Evolutionary conservation across 2,797 vertebrate species (phyloP).

Genomic region (Enteromius radiatus): DNA sequence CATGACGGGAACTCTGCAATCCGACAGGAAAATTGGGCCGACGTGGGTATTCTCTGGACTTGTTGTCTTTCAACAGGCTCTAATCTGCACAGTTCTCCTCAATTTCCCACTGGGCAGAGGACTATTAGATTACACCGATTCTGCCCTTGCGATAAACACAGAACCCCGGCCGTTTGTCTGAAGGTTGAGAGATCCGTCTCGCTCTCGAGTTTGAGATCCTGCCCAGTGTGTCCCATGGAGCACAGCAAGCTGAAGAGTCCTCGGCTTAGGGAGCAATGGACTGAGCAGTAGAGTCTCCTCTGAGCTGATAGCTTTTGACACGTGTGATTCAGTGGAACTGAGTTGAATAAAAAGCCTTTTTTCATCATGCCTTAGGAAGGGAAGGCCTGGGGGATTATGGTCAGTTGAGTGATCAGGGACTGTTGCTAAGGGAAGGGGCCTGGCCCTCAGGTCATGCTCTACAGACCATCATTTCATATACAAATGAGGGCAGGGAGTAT

Average conservation of each 20-base stretch:
- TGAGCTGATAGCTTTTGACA: slow-evolving; percentile 62
- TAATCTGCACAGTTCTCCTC: slow-evolving; percentile 78
- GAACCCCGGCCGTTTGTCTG: slow-evolving; percentile 66
- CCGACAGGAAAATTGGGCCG: slow-evolving; percentile 63
- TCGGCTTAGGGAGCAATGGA: slow-evolving; percentile 23
- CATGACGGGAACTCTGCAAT: slow-evolving; percentile 55
- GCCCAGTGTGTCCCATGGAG: slow-evolving; percentile 1
- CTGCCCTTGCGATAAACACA: slow-evolving; percentile 68
- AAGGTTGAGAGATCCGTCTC: slow-evolving; percentile 57
- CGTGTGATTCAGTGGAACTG: slow-evolving; percentile 58
- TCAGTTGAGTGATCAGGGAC: slow-evolving; percentile 66
- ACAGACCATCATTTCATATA: slow-evolving; percentile 70
- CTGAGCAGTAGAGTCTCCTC: slow-evolving; percentile 43
- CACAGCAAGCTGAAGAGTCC: slow-evolving; percentile 19
- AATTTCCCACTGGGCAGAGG: slow-evolving; percentile 68
- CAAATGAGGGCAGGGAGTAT: slow-evolving; percentile 71
- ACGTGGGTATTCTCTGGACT: slow-evolving; percentile 72
- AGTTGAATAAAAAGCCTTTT: slow-evolving; percentile 49
- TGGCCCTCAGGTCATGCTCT: slow-evolving; percentile 67
- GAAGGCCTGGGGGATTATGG: slow-evolving; percentile 67
- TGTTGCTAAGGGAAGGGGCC: slow-evolving; percentile 58
- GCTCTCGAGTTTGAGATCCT: slow-evolving; percentile 26
- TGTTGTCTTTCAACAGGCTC: slow-evolving; percentile 77
- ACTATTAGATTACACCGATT: slow-evolving; percentile 78
- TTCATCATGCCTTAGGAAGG: slow-evolving; percentile 54